Conservation (phyloP, 2,113 vertebrate species). For the Naja naja region DNA sequence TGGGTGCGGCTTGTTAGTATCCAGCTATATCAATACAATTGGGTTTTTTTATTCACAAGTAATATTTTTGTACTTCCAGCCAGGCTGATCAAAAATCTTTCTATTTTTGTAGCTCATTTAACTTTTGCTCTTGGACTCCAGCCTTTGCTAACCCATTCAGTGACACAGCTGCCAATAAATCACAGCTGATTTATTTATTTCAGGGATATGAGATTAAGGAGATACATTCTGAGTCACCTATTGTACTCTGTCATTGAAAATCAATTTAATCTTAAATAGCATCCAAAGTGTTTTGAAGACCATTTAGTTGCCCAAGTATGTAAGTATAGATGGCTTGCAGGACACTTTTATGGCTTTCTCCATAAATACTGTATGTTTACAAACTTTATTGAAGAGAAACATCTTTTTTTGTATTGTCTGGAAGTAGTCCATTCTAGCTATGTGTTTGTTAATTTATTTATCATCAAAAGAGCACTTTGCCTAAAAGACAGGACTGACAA, state of each 20-base stretch:
- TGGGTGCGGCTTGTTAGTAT: background rate
- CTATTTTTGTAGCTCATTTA: slow-evolving; percentile 83
- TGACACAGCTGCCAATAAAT: slow-evolving; percentile 89
- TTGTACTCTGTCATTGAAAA: slow-evolving; percentile 67
- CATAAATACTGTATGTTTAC: slow-evolving; percentile 71
- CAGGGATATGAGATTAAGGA: slow-evolving; percentile 72
- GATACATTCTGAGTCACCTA: slow-evolving; percentile 65
- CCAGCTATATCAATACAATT: background rate
- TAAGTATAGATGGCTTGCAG: slow-evolving; percentile 75
- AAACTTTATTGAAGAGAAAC: slow-evolving; percentile 68
- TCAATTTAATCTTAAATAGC: slow-evolving; percentile 73
- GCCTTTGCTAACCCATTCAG: slow-evolving; percentile 84
- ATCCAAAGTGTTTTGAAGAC: slow-evolving; percentile 66
- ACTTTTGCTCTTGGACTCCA: slow-evolving; percentile 86
- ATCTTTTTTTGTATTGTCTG: slow-evolving; percentile 75
- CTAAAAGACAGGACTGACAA: slow-evolving; percentile 78
- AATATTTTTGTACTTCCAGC: background rate
- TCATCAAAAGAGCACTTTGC: slow-evolving; percentile 83
- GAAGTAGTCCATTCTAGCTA: slow-evolving; percentile 74
- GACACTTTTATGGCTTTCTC: slow-evolving; percentile 76
- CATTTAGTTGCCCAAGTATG: slow-evolving; percentile 68
- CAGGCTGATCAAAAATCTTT: slow-evolving; percentile 65
- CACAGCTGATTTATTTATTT: slow-evolving; percentile 79
- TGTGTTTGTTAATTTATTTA: slow-evolving; percentile 84
- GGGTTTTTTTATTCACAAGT: slow-evolving; percentile 13